phyloP scores from a whole-genome alignment of 2,797 vertebrate genomes.

The Falco columbarius region DNA sequence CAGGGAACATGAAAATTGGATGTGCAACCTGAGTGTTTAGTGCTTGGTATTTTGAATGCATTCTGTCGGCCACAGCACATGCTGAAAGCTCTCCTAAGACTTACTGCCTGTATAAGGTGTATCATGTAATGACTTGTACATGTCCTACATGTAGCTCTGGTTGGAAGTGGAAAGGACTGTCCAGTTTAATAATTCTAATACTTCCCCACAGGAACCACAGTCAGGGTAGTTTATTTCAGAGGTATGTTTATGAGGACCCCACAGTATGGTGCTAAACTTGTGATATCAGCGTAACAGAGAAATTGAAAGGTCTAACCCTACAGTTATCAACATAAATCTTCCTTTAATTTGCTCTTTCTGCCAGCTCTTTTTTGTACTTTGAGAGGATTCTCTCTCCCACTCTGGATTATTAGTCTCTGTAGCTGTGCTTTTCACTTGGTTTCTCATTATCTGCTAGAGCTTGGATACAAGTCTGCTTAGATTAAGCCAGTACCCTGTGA shows the following conservation, averaged over 20 bases:
- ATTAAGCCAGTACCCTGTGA: background rate
- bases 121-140: background rate
- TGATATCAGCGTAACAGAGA: background rate
- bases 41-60: background rate
- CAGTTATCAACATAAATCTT: background rate
- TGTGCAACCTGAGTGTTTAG: background rate
- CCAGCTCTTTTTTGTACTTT: background rate
- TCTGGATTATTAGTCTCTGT: background rate
- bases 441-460: background rate
- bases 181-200: background rate
- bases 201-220: background rate
- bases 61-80: background rate
- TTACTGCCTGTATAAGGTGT: background rate
- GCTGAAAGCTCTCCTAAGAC: background rate
- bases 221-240: background rate
- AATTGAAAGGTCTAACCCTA: background rate
- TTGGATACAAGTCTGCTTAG: background rate
- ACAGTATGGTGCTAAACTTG: background rate
- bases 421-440: background rate
- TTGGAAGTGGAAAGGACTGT: background rate
- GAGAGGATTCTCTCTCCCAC: background rate
- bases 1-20: background rate
- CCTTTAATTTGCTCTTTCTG: background rate
- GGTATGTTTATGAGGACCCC: background rate
- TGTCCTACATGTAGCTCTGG: background rate